Percentiles rank a stretch among this genome's conserved stretches.
These are phyloP conservation scores for Tenthredo mesomela DNA, from an alignment of 2,888 invertebrate species.

Conservation along the genomic window DNA sequence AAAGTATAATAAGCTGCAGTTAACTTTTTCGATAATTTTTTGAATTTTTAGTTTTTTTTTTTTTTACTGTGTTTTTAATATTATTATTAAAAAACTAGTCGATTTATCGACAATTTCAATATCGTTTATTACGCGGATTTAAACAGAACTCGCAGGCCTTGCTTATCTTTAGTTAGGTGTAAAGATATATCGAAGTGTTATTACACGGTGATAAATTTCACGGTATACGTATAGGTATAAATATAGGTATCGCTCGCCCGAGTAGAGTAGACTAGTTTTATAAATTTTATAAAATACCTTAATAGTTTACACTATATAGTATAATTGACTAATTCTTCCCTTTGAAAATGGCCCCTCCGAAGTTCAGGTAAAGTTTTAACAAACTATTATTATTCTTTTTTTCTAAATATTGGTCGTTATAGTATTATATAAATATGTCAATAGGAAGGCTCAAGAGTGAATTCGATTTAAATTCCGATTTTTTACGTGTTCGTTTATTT, in stretches of 20 bases:
- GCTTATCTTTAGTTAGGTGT: slow-evolving; percentile 24
- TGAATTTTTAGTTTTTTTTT: neutral
- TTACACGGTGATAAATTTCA: neutral
- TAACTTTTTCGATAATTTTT: neutral
- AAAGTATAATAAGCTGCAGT: neutral
- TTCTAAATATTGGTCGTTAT: slow-evolving; percentile 29
- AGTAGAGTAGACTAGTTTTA: slow-evolving; percentile 52
- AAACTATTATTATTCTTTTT: neutral
- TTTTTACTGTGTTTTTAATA: neutral
- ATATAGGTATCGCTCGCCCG: neutral
- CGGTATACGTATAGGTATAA: neutral
- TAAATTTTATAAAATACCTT: slow-evolving; percentile 65
- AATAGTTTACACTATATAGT: slow-evolving; percentile 38
- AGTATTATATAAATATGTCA: neutral
- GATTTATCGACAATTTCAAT: neutral
- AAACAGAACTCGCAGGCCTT: neutral
- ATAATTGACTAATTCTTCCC: slow-evolving; percentile 63
- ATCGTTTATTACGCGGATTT: neutral
- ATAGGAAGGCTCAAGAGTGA: slow-evolving; percentile 40
- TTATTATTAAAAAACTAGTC: neutral
- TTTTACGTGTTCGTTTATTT: neutral
- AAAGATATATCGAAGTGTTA: neutral
- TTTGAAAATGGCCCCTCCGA: slow-evolving; percentile 46
- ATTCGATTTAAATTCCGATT: slow-evolving; percentile 23
- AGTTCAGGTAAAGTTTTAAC: slow-evolving; percentile 44